Evolutionary conservation across 2,888 invertebrate species (phyloP).

Genomic region (Glaucopsyche alexis): DNA sequence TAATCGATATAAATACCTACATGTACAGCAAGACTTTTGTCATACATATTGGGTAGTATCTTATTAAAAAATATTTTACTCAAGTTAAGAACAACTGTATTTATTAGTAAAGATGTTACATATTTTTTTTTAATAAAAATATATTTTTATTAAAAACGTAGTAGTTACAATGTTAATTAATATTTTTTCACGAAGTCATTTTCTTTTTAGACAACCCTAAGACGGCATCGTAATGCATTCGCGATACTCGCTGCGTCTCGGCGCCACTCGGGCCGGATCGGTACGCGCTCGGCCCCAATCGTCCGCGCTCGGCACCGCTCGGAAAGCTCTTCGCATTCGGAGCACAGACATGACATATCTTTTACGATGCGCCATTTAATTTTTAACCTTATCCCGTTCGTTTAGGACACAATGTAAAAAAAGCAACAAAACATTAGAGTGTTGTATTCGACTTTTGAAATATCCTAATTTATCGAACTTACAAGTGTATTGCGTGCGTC

Average conservation of each 20-base stretch:
- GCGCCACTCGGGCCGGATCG: constrained; percentile 77
- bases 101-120: no score
- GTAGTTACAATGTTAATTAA: neutral
- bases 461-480: constrained; percentile 68
- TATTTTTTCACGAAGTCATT: constrained; percentile 37
- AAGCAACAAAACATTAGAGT: constrained; percentile 49
- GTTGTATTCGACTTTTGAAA: constrained; percentile 70
- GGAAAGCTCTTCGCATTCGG: constrained; percentile 74
- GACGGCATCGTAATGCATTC: constrained; percentile 72
- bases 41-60: neutral
- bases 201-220: constrained; percentile 63
- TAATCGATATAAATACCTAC: no score
- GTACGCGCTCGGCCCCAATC: constrained; percentile 70
- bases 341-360: constrained; percentile 69
- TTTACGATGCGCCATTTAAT: constrained; percentile 45
- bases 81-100: neutral
- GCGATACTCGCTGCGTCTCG: constrained; percentile 70
- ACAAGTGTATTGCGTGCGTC: constrained; percentile 46
- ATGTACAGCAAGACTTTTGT: neutral
- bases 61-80: neutral
- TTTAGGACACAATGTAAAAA: constrained; percentile 44
- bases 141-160: no score
- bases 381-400: constrained; percentile 42
- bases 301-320: constrained; percentile 67
- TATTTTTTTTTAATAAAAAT: neutral